A percentile compares a stretch with the other conserved stretches of the same genome.
These are phyloP conservation scores for Micromussa lordhowensis DNA, from an alignment of 92 coral and sea anemone species.

Conservation along the genomic window DNA sequence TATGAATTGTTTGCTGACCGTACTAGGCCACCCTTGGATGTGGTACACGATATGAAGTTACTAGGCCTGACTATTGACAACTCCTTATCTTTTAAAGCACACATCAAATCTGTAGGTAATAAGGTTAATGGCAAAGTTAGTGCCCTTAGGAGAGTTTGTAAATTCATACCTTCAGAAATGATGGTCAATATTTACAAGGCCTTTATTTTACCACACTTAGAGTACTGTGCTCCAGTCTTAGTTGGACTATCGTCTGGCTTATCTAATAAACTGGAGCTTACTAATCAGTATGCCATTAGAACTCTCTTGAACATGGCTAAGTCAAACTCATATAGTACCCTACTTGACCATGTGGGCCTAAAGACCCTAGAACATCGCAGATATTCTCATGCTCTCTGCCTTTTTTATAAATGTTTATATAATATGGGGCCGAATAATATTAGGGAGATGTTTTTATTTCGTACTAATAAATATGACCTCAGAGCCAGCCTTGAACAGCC, in stretches of 20 bases:
- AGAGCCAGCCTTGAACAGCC: too few species aligned
- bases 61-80: background rate
- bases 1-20: conserved; percentile 2
- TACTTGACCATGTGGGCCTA: background rate
- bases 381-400: too few species aligned
- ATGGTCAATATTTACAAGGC: conserved; percentile 45
- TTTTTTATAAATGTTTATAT: too few species aligned
- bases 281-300: conserved; percentile 43
- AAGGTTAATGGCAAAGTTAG: conserved; percentile 1
- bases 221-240: conserved; percentile 26
- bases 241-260: conserved; percentile 24
- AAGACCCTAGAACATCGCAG: too few species aligned
- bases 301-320: conserved; percentile 24
- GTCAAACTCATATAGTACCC: conserved; percentile 23
- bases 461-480: too few species aligned
- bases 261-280: conserved; percentile 26
- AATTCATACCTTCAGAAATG: background rate
- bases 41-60: background rate
- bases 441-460: too few species aligned
- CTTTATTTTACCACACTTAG: conserved; percentile 42
- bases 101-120: background rate
- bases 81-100: background rate
- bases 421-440: too few species aligned
- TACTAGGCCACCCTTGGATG: background rate
- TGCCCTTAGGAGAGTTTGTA: conserved; percentile 13